These are phyloP conservation scores for Oryctes rhinoceros DNA, from an alignment of 1,140 invertebrate species.

Conservation along the genomic window DNA sequence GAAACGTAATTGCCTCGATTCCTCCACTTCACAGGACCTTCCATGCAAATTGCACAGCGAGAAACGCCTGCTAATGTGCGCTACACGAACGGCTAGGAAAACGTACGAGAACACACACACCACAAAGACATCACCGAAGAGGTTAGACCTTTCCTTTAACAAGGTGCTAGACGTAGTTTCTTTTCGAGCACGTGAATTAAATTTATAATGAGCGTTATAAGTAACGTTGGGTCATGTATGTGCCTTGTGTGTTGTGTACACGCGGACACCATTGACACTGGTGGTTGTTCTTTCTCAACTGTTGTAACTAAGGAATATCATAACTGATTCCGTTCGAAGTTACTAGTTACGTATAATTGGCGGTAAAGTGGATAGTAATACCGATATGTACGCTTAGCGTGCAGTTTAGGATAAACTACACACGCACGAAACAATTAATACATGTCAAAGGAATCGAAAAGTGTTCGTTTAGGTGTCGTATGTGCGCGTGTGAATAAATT, in stretches of 20 bases:
- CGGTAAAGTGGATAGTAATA: too few species aligned
- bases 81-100: neutral
- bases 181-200: neutral
- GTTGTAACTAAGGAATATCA: neutral
- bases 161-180: neutral
- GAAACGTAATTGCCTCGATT: constrained; percentile 25
- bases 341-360: too few species aligned
- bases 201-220: constrained; percentile 9
- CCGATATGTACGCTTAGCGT: too few species aligned
- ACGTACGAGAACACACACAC: neutral
- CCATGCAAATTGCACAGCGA: constrained; percentile 15
- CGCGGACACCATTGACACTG: neutral
- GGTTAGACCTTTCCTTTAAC: constrained; percentile 4
- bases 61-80: constrained; percentile 1
- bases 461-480: too few species aligned
- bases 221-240: neutral
- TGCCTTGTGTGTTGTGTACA: neutral
- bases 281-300: neutral
- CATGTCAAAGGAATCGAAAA: too few species aligned
- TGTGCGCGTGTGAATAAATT: too few species aligned
- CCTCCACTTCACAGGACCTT: constrained; percentile 12
- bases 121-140: neutral
- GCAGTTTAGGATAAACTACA: too few species aligned
- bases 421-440: too few species aligned
- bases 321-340: too few species aligned